These are phyloP conservation scores for Triops longicaudatus DNA, from an alignment of 1,140 invertebrate species.

Conservation along the genomic window DNA sequence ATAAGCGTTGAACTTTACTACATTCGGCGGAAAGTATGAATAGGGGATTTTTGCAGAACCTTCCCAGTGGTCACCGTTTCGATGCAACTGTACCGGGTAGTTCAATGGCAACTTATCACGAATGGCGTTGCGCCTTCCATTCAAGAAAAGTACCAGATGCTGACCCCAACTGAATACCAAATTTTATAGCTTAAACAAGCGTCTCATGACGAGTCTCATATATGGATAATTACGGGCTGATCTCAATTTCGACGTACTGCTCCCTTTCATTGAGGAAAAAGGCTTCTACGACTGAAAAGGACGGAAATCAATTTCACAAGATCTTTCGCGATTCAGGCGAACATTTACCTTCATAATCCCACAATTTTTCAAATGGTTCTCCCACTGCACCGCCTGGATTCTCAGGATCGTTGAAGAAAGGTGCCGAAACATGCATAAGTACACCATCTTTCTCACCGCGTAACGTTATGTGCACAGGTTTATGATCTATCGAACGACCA, in stretches of 20 bases:
- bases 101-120: slow-evolving; percentile 38
- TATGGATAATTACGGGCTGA: slow-evolving; percentile 42
- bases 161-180: slow-evolving; percentile 35
- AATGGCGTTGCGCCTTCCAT: slow-evolving; percentile 38
- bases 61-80: slow-evolving; percentile 35
- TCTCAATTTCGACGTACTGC: slow-evolving; percentile 46
- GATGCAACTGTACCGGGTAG: slow-evolving; percentile 33
- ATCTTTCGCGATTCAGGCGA: background rate
- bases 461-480: slow-evolving; percentile 31
- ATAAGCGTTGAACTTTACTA: slow-evolving; percentile 49
- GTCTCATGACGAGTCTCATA: background rate
- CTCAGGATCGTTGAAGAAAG: slow-evolving; percentile 41
- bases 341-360: slow-evolving; percentile 43
- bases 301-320: slow-evolving; percentile 18
- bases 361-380: slow-evolving; percentile 39
- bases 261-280: slow-evolving; percentile 43
- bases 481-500: slow-evolving; percentile 31
- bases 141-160: slow-evolving; percentile 43
- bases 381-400: slow-evolving; percentile 34
- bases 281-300: slow-evolving; percentile 42
- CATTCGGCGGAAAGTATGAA: slow-evolving; percentile 40
- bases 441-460: slow-evolving; percentile 28
- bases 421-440: slow-evolving; percentile 34
- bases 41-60: slow-evolving; percentile 41
- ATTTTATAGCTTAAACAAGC: background rate